These are phyloP conservation scores for Carettochelys insculpta DNA, from an alignment of 2,113 vertebrate genomes.

Conservation along the genomic window DNA sequence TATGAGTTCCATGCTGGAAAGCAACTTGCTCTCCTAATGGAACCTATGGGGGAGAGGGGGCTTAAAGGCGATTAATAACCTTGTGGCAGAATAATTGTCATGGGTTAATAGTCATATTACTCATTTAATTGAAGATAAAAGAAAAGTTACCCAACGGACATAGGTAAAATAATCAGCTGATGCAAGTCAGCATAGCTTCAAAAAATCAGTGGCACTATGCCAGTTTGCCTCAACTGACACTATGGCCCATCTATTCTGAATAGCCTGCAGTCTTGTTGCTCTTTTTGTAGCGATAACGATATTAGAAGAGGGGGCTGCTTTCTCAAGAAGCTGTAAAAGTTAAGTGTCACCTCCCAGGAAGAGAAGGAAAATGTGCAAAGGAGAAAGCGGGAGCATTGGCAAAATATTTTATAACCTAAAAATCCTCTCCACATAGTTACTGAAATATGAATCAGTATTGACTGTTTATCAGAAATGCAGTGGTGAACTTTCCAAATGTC, in stretches of 20 bases:
- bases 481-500: background rate
- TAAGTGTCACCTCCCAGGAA: background rate
- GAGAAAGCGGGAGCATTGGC: background rate
- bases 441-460: background rate
- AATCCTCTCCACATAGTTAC: background rate
- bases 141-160: background rate
- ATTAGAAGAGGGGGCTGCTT: background rate
- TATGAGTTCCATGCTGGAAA: conserved; percentile 7
- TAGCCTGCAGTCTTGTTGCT: fast-evolving
- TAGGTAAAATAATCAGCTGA: background rate
- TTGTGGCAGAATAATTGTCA: background rate
- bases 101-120: background rate
- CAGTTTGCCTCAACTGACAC: background rate
- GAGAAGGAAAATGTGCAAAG: background rate
- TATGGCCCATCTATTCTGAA: background rate
- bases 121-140: background rate
- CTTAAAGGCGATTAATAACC: background rate
- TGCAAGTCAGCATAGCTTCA: background rate
- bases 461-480: background rate
- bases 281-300: background rate
- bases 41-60: background rate
- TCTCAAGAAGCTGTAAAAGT: background rate
- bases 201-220: background rate
- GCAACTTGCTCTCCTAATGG: background rate
- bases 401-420: background rate